Evolutionary conservation across 2,113 vertebrate genomes (phyloP).

Genomic region (Cyanoliseus patagonus): DNA sequence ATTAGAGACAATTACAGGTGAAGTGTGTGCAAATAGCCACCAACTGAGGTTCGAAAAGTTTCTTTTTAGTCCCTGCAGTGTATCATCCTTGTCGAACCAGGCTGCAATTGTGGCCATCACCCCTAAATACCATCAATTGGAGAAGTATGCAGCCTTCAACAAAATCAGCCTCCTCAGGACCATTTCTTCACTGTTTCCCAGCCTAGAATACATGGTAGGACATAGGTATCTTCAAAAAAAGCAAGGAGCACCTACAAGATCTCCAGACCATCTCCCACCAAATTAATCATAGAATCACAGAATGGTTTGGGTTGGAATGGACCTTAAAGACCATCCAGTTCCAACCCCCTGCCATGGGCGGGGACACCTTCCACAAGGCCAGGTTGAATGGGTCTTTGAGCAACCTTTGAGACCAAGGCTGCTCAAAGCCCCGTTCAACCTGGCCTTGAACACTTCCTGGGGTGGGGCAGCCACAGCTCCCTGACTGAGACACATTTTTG

Average conservation of each 20-base stretch:
- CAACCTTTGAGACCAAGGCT: not conserved
- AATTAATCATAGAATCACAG: not conserved
- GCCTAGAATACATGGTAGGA: not conserved
- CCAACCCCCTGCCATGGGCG: not conserved
- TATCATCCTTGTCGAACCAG: not conserved
- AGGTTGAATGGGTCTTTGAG: not conserved
- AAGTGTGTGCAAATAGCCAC: slow-evolving; percentile 1
- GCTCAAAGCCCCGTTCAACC: not conserved
- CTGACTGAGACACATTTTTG: not conserved
- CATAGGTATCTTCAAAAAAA: not conserved
- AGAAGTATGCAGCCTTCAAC: not conserved
- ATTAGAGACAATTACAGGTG: slow-evolving; percentile 21
- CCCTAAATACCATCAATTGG: not conserved
- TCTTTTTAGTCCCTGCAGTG: slow-evolving; percentile 1
- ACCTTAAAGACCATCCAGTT: not conserved
- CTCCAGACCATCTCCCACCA: not conserved
- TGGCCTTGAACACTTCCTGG: not conserved
- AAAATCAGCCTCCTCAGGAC: not conserved
- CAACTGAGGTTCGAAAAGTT: not conserved
- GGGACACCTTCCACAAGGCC: not conserved
- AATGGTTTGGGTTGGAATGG: not conserved
- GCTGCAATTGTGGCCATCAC: not conserved
- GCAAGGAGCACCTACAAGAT: not conserved
- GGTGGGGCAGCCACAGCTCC: not conserved
- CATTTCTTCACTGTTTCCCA: not conserved